Percentiles rank a stretch among this genome's conserved stretches.
Conservation (phyloP, 2,797 vertebrate species). For the Leucoraja ocellata region DNA sequence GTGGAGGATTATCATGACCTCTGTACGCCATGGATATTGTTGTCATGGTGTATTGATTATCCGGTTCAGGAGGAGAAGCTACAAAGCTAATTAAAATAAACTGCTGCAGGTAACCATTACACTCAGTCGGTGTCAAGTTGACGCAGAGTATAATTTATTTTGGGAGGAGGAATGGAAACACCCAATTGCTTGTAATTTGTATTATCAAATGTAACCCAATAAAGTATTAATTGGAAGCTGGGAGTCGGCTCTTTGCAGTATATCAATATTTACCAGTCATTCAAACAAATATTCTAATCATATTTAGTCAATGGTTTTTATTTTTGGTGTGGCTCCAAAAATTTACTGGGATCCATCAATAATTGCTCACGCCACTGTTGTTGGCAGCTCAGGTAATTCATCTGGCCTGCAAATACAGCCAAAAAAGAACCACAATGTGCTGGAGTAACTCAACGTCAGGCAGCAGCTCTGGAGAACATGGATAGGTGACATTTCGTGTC, state of each 20-base stretch:
- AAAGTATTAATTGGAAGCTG: not conserved
- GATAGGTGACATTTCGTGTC: no score
- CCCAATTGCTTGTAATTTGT: not conserved
- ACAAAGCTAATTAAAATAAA: not conserved
- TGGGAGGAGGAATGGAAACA: not conserved
- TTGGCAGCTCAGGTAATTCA: not conserved
- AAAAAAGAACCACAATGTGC: no score
- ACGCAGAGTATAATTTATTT: not conserved
- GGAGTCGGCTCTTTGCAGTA: not conserved
- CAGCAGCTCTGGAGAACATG: no score
- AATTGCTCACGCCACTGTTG: not conserved
- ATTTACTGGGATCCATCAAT: not conserved
- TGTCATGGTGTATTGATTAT: not conserved
- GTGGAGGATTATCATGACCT: not conserved
- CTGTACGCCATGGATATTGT: not conserved
- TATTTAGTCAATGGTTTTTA: not conserved
- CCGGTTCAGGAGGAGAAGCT: constrained; percentile 10
- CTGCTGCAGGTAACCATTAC: not conserved
- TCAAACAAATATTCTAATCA: not conserved
- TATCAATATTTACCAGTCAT: not conserved
- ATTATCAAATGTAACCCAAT: not conserved
- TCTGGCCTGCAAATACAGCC: not conserved
- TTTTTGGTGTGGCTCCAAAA: no score
- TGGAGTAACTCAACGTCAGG: no score
- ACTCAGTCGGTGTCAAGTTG: not conserved